These are phyloP conservation scores for Drosophila malerkotliana DNA, from an alignment of 1,140 invertebrate species.

Conservation along the genomic window DNA sequence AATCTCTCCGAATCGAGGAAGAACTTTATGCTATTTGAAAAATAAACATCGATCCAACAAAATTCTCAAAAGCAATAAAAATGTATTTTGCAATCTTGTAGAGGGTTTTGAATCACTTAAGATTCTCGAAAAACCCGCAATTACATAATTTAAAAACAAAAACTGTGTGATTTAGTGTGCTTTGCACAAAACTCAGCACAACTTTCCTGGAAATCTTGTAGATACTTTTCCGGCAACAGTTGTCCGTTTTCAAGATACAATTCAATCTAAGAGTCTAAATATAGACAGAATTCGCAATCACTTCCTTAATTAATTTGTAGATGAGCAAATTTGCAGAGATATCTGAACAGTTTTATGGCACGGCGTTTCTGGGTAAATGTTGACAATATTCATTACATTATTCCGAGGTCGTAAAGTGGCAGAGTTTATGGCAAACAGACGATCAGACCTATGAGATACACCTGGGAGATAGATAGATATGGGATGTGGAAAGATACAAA, in stretches of 20 bases:
- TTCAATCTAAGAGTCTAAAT: slow-evolving; percentile 15
- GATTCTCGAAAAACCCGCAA: not conserved
- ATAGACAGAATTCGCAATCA: slow-evolving; percentile 15
- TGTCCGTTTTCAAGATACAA: not conserved
- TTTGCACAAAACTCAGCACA: not conserved
- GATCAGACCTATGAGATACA: slow-evolving; percentile 4
- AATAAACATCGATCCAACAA: not conserved
- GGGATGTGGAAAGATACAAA: slow-evolving; percentile 85
- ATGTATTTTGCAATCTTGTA: not conserved
- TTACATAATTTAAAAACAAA: not conserved
- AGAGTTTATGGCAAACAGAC: slow-evolving; percentile 74
- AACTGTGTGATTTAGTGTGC: not conserved
- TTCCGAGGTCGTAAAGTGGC: slow-evolving; percentile 55
- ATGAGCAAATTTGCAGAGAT: slow-evolving; percentile 21
- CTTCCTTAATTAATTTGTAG: slow-evolving; percentile 43
- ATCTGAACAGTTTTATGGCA: slow-evolving; percentile 31
- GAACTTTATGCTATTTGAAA: not conserved
- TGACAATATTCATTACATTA: slow-evolving; percentile 68
- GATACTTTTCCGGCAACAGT: not conserved
- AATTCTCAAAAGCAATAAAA: not conserved
- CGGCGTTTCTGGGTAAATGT: slow-evolving; percentile 52
- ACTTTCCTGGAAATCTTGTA: not conserved
- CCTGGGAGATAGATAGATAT: not conserved
- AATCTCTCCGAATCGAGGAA: not conserved
- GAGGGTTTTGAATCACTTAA: not conserved